Evolutionary conservation across 2,113 vertebrate genomes (phyloP), one percentile per base, ranked within the genome.

Genomic region (Bufo gargarizans): DNA sequence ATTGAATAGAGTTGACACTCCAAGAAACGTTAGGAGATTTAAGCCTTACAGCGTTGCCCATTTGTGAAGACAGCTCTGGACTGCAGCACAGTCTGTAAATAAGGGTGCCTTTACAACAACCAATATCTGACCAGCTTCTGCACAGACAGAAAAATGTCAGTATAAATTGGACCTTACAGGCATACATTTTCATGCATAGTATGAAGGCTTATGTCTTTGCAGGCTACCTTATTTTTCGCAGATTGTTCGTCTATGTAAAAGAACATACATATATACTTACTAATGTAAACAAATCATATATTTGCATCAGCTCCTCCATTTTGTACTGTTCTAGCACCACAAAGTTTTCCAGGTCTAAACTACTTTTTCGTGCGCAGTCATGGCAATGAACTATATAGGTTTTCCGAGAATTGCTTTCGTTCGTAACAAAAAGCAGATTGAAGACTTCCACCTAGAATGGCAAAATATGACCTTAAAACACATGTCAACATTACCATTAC

Each of bases 261-360:
- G 13, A 4, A 49, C 1, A 13, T 17, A 22, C n/a, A 22, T n/a
- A 19, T 7, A 80, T 90, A 97, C 98, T 97, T 95, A 99, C 98
- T 92, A 99, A 97, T 94, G 97, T 98, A 97, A 99, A 99, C 93
- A 97, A 97, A 95, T 99, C 98, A 91, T 99, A 99, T 92, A 99
- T 95, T 93, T 98, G 97, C 96, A 97, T 97, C 91, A 99, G 96
- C 93, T 99, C 97, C 91, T 99, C 98, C 94, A 98, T 97, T 95
- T 96, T 96, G 95, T 99, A 97, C 95, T 99, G 97, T 94, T 99
- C 98, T 95, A 99, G 96, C 95, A 99, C 97, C 95, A 99, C 97
- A 91, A 99, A 99, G 94, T 96, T 96, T 91, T 99, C 97, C 93
- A 99, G 96, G 88, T 97, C 95, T 91, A 95, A 95, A 89, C 95